Evolutionary conservation across 2,888 invertebrate genomes (phyloP), one percentile per base, ranked within the genome.

Genomic region (Rhingia campestris): DNA sequence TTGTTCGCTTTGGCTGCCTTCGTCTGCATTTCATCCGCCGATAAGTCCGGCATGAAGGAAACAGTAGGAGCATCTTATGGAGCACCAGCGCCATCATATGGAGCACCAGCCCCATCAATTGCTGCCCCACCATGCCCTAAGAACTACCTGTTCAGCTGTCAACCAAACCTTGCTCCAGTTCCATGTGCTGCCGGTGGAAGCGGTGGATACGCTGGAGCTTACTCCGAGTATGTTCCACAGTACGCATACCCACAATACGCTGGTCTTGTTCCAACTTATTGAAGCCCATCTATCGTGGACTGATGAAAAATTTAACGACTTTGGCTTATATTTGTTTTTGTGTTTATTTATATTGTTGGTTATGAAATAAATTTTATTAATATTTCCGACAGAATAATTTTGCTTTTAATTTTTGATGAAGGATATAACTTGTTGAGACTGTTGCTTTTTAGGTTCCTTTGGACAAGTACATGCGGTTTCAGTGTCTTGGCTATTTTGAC

Each of bases 71-170:
- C 70, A 22, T 32, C 59, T 33, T 84, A 86, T 54, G 76, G 61
- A 93, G 63, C 56, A 35, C 53, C 77, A 43, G 67, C 56, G 3
- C 49, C 49, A 49, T 41, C 41, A 10, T 41, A 41, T 12, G 41
- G 41, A 4, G 41, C 14, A n/a, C 32, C 81, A 22, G 58, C 67
- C n/a, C 32, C 81, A 70, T 70, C 82, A n/a, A 81, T 86, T 37
- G 56, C 79, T 47, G 39, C 84, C 7, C 77, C 86, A 64, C 72
- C 81, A 3, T 89, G 89, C 86, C 88, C 89, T 43, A 89, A 88
- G 85, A 90, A 89, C 86, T 89, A 89, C 66, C 66, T 90, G 69
- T 89, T 89, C 87, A 89, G 89, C 86, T 89, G 89, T 80, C 88
- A 89, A 76, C 89, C 89, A 73, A 87, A 87, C 84, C 70, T 90